Evolutionary conservation across 2,888 invertebrate species (phyloP), one percentile per base, ranked within the genome.

Genomic region (Polyommatus icarus): DNA sequence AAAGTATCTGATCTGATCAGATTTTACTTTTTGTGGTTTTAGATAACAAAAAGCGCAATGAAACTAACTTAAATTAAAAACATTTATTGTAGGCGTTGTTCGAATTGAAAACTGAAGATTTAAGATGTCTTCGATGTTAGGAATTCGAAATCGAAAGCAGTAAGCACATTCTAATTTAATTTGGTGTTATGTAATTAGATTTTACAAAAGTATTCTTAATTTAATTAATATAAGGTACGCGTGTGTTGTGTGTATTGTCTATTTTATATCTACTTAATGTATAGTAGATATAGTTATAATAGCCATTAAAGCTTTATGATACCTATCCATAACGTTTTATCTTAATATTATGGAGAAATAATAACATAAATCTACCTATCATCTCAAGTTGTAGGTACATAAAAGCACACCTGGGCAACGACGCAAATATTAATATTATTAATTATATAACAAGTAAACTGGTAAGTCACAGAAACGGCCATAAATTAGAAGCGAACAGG

Each of bases 381-480:
- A 61, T 61, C 24, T 24, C 1, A 61, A 61, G 61, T 24, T 61
- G 61, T 61, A 36, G n/a, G 36, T 71, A 36, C 10, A 71, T 24
- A 71, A 18, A 71, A 71, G 71, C 46, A 73, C 73, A 73, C 73
- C 73, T 73, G 73, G 73, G 24, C 73, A 73, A 73, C 40, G 40
- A 73, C 50, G 73, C 46, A 73, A 73, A 46, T 50, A 20, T 61
- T 12, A 61, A 61, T 73, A 29, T 73, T 73, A 40, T 72, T 72
- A 40, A 72, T 72, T 40, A 72, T 18, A 72, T 72, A 20, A 40
- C 40, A 40, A 73, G 73, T 46, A 73, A 32, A 73, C 73, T 73
- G 73, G 46, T 50, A 73, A 73, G 46, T 46, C 12, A 50, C 73
- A 20, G 73, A 46, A 73, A 71, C 71, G n/a, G 8, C 36, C 50